These are phyloP conservation scores for Amiota mariae DNA, from an alignment of 2,888 invertebrate genomes.

Conservation along the genomic window DNA sequence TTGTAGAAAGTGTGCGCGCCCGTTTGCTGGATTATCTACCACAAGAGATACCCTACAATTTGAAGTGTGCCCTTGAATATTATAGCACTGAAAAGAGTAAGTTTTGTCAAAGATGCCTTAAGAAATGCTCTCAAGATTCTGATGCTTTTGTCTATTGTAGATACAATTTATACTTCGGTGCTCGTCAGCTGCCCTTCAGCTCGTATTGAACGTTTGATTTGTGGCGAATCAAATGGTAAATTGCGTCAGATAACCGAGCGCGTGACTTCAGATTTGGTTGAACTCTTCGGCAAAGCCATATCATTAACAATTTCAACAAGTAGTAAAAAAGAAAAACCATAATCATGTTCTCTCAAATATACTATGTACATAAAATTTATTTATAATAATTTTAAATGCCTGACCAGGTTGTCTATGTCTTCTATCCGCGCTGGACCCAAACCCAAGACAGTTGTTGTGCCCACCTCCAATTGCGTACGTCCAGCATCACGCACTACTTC, in stretches of 20 bases:
- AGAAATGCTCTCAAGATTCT: background rate
- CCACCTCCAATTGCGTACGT: conserved; percentile 80
- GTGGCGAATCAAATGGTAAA: conserved; percentile 80
- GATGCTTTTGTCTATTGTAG: conserved; percentile 66
- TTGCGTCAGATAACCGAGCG: conserved; percentile 82
- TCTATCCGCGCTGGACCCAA: conserved; percentile 80
- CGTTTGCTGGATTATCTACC: conserved; percentile 87
- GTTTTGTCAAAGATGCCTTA: conserved; percentile 24
- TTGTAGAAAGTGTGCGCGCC: conserved; percentile 85
- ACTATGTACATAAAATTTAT: conserved; percentile 5
- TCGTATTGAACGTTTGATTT: conserved; percentile 79
- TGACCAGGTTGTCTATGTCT: conserved; percentile 78
- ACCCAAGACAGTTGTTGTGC: conserved; percentile 83
- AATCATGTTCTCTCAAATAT: background rate
- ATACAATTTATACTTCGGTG: conserved; percentile 76
- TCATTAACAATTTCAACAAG: conserved; percentile 70
- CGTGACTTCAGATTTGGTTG: conserved; percentile 78
- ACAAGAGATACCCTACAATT: conserved; percentile 89
- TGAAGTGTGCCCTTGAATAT: conserved; percentile 80
- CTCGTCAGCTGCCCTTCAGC: conserved; percentile 78
- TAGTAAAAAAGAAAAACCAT: conserved; percentile 35
- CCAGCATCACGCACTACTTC: conserved; percentile 83
- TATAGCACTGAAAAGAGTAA: conserved; percentile 78
- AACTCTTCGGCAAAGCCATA: conserved; percentile 78
- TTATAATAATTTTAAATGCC: conserved; percentile 78